These are phyloP conservation scores for Calephelis virginiensis DNA, from an alignment of 1,140 invertebrate genomes.

Conservation along the genomic window DNA sequence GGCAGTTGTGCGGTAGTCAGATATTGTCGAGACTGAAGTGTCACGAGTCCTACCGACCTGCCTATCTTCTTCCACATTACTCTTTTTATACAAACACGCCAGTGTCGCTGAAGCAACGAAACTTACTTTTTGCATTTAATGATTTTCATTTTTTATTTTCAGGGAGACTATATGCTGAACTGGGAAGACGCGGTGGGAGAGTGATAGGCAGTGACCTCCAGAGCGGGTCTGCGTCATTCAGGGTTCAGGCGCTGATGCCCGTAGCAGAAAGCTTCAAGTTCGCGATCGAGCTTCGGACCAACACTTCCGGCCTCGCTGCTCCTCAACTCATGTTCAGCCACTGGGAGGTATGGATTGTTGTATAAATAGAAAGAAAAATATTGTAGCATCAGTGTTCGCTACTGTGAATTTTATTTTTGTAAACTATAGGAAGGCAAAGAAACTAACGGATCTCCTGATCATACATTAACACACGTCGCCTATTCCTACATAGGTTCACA, in stretches of 20 bases:
- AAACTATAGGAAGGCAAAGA: too few species aligned
- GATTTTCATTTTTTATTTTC: conserved; percentile 29
- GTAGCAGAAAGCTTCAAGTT: conserved; percentile 98
- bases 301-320: conserved; percentile 96
- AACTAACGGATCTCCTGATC: too few species aligned
- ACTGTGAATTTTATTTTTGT: too few species aligned
- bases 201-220: conserved; percentile 93
- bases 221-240: conserved; percentile 92
- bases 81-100: too few species aligned
- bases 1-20: too few species aligned
- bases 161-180: conserved; percentile 96
- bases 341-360: conserved; percentile 87
- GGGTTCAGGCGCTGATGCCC: conserved; percentile 92
- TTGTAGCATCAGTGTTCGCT: background rate
- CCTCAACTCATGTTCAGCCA: conserved; percentile 98
- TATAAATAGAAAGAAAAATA: background rate
- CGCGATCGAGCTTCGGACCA: conserved; percentile 93
- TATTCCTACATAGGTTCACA: too few species aligned
- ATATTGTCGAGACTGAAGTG: too few species aligned
- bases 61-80: too few species aligned
- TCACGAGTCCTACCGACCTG: too few species aligned
- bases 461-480: too few species aligned
- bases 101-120: too few species aligned
- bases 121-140: too few species aligned
- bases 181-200: conserved; percentile 92